Conservation (phyloP, 1,140 invertebrate species). For the Magallana angulata region DNA sequence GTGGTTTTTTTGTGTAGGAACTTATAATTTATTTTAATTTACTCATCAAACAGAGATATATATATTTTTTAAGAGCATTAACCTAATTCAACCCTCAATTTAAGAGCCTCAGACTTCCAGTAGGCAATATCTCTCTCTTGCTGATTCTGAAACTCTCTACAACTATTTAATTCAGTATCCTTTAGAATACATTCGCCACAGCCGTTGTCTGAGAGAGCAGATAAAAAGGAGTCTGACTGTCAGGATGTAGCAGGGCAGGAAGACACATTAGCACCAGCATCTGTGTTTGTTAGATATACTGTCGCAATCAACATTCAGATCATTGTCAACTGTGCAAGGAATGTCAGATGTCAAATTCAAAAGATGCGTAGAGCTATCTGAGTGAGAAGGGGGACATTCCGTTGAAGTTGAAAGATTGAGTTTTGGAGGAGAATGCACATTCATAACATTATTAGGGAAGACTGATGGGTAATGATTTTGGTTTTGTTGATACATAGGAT, state of each 20-base stretch:
- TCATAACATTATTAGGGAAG: background rate
- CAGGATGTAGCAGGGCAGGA: background rate
- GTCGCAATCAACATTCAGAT: too few species aligned
- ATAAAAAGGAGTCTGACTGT: background rate
- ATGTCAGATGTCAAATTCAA: too few species aligned
- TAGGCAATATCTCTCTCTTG: background rate
- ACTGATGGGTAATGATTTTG: background rate
- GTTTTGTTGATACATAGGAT: background rate
- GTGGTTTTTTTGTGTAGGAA: too few species aligned
- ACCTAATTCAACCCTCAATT: conserved; percentile 32
- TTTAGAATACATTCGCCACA: conserved; percentile 5
- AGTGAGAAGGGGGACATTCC: too few species aligned
- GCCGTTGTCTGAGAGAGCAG: background rate
- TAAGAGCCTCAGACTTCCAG: conserved; percentile 4
- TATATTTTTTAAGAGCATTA: background rate
- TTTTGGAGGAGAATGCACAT: background rate
- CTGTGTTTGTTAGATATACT: too few species aligned
- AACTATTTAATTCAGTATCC: background rate
- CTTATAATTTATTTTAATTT: too few species aligned
- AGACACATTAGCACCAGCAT: background rate
- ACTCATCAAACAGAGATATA: too few species aligned
- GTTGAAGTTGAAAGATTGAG: too few species aligned
- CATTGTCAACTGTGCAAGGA: too few species aligned
- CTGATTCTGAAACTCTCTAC: background rate
- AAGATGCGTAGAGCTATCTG: too few species aligned